A percentile compares a stretch with the other conserved stretches of the same genome.
These are phyloP conservation scores for Rynchops niger DNA, from an alignment of 2,113 vertebrate species.

Conservation along the genomic window DNA sequence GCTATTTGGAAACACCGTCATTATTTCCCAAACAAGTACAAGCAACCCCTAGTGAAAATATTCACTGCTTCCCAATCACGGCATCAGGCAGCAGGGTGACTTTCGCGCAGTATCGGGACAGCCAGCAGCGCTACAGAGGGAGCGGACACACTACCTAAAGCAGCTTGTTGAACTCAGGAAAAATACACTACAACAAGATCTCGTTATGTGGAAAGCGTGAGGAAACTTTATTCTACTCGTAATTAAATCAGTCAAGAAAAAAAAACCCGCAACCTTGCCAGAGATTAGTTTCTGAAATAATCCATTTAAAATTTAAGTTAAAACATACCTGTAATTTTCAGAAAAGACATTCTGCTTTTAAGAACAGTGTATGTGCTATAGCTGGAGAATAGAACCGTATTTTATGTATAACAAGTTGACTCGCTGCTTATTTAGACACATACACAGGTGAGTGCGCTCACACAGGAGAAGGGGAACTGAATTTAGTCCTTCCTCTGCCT, in stretches of 20 bases:
- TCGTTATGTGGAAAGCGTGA: background rate
- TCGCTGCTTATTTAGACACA: background rate
- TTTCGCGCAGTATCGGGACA: background rate
- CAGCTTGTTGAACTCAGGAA: background rate
- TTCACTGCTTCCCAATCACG: background rate
- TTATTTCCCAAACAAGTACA: background rate
- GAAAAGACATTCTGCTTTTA: background rate
- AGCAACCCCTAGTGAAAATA: background rate
- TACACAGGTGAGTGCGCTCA: fast-evolving
- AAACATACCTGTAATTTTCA: background rate
- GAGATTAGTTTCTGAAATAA: background rate
- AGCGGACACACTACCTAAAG: background rate
- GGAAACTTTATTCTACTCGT: background rate
- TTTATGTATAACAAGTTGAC: background rate
- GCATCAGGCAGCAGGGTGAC: background rate
- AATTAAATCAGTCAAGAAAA: background rate
- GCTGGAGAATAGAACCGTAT: background rate
- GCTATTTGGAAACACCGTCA: background rate
- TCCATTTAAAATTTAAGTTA: background rate
- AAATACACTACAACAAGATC: background rate
- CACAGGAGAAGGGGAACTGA: background rate
- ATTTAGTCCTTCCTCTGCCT: background rate
- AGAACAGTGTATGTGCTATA: background rate
- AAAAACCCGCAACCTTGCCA: background rate
- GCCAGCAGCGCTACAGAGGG: background rate